Conservation (phyloP, 2,113 vertebrate species). For the Seriola dumerili region DNA sequence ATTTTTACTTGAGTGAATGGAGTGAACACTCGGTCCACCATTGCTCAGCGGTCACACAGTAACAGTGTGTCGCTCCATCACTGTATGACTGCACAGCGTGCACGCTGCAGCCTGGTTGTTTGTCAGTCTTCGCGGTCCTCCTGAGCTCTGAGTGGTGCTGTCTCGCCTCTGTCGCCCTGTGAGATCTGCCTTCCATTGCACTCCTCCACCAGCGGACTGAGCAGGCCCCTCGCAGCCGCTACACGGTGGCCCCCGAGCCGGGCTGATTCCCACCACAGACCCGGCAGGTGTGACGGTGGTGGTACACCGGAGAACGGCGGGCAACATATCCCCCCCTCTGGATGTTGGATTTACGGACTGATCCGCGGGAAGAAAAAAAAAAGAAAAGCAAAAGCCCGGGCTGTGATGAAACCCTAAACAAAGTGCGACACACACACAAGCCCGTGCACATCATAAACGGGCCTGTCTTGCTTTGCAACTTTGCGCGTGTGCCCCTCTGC, state of each 20-base stretch:
- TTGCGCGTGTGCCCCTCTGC: constrained; percentile 6
- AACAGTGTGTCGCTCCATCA: too few relatives aligned
- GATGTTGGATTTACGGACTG: constrained; percentile 26
- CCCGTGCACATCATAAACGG: constrained; percentile 33
- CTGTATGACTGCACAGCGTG: too few relatives aligned
- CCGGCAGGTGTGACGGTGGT: constrained; percentile 56
- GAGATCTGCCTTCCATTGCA: constrained; percentile 58
- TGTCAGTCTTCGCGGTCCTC: constrained; percentile 71
- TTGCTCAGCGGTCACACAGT: too few relatives aligned
- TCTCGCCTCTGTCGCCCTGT: constrained; percentile 59
- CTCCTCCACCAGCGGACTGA: constrained; percentile 62
- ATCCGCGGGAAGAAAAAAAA: constrained; percentile 4
- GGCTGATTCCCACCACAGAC: constrained; percentile 47
- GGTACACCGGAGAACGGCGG: constrained; percentile 20
- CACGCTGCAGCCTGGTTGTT: neutral
- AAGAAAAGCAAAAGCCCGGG: neutral
- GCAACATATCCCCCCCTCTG: neutral
- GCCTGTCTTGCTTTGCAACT: constrained; percentile 31
- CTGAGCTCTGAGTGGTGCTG: constrained; percentile 83
- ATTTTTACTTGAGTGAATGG: too few relatives aligned
- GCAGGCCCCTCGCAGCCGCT: constrained; percentile 68
- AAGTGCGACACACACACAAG: constrained; percentile 64
- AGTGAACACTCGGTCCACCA: too few relatives aligned
- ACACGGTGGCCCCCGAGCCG: constrained; percentile 58
- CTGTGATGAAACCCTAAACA: constrained; percentile 49